Evolutionary conservation across 2,113 vertebrate genomes (phyloP).

Genomic region (Oryzias celebensis): DNA sequence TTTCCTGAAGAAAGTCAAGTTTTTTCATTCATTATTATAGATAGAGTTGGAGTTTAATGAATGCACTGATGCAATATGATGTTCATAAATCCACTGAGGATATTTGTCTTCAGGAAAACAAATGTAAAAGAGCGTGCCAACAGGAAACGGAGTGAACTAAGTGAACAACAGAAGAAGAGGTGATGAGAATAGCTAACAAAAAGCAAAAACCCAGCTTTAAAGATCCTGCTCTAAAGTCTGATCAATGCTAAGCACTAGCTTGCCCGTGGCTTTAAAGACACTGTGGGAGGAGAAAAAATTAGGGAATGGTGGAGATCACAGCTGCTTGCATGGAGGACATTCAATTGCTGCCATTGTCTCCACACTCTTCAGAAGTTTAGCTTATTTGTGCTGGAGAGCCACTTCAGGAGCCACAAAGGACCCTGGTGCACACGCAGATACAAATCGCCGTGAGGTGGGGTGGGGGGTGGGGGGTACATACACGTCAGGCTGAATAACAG

Average conservation of each 20-base stretch:
- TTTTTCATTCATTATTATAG: no score
- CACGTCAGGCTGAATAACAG: constrained; percentile 33
- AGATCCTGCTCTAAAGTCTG: background rate
- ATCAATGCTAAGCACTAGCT: background rate
- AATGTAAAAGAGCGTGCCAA: background rate
- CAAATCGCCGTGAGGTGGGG: constrained; percentile 11
- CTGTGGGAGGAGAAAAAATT: background rate
- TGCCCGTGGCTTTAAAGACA: background rate
- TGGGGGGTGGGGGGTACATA: constrained; percentile 37
- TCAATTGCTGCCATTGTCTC: constrained; percentile 45
- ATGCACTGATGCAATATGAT: no score
- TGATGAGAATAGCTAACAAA: constrained; percentile 3
- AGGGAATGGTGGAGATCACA: constrained; percentile 23
- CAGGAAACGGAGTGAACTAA: background rate
- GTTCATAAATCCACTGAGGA: no score
- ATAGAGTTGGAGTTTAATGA: no score
- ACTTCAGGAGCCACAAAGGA: constrained; percentile 69
- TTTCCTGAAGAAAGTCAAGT: no score
- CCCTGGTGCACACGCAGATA: constrained; percentile 13
- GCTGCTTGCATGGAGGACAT: constrained; percentile 15
- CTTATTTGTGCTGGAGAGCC: constrained; percentile 60
- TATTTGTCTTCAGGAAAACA: background rate
- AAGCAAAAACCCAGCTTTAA: no score
- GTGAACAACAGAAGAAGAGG: constrained; percentile 18
- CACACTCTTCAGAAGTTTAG: constrained; percentile 66